Evolutionary conservation across 1,140 invertebrate species (phyloP).

Genomic region (Bombyx mori): DNA sequence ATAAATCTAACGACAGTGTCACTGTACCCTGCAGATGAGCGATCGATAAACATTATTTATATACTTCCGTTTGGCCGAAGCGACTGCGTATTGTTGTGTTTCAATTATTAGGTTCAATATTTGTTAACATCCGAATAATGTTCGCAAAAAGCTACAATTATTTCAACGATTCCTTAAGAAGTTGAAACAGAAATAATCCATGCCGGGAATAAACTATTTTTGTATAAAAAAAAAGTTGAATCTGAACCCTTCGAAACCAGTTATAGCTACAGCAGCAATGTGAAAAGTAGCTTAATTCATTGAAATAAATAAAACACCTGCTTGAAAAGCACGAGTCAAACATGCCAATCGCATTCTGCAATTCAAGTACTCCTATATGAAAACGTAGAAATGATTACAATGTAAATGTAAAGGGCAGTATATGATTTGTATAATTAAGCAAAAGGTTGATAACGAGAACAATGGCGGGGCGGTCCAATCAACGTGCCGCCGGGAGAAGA

Average conservation of each 20-base stretch:
- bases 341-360: too few relatives aligned
- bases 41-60: conserved; percentile 71
- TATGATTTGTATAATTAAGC: conserved; percentile 34
- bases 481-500: conserved; percentile 38
- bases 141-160: too few relatives aligned
- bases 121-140: background rate
- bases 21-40: conserved; percentile 51
- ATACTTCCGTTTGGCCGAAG: conserved; percentile 47
- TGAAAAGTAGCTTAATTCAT: too few relatives aligned
- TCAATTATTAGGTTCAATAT: conserved; percentile 48
- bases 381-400: background rate
- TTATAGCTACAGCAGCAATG: too few relatives aligned
- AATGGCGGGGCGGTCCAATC: conserved; percentile 44
- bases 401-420: conserved; percentile 13
- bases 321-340: too few relatives aligned
- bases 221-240: too few relatives aligned
- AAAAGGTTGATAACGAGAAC: conserved; percentile 42
- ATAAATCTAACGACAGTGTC: conserved; percentile 62
- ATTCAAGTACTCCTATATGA: too few relatives aligned
- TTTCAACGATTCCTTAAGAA: too few relatives aligned
- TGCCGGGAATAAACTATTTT: too few relatives aligned
- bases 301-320: too few relatives aligned
- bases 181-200: too few relatives aligned
- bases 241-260: too few relatives aligned
- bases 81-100: conserved; percentile 55